Percentiles rank a stretch among this genome's conserved stretches.
Conservation (phyloP, 2,888 invertebrate genomes). For the Elegia similella region DNA sequence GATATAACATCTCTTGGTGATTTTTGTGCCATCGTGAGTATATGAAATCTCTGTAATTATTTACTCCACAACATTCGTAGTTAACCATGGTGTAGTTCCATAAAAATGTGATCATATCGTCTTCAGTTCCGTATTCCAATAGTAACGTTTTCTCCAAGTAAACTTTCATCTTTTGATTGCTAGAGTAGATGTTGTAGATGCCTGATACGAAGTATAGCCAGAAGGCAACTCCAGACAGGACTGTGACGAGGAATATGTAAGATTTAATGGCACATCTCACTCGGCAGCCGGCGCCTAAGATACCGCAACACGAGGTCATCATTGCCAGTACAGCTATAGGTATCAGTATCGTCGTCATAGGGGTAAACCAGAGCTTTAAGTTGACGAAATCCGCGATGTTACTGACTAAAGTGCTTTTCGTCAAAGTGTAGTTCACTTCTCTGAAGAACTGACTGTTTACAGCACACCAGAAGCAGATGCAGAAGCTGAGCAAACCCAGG, state of each 20-base stretch:
- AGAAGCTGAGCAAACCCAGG: conserved; percentile 44
- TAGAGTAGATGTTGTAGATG: conserved; percentile 60
- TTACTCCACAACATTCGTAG: conserved; percentile 64
- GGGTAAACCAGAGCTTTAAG: conserved; percentile 58
- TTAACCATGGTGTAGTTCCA: conserved; percentile 65
- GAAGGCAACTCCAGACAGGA: conserved; percentile 45
- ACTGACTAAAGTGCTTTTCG: conserved; percentile 52
- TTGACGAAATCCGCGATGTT: conserved; percentile 58
- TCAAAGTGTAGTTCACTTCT: conserved; percentile 66
- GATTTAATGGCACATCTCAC: conserved; percentile 65
- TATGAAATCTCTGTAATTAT: conserved; percentile 53
- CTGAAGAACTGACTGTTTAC: conserved; percentile 63
- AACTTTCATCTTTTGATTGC: conserved; percentile 45
- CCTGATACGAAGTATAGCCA: conserved; percentile 64
- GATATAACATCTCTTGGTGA: conserved; percentile 48
- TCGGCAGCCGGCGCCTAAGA: conserved; percentile 65
- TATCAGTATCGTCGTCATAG: conserved; percentile 56
- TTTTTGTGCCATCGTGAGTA: conserved; percentile 52
- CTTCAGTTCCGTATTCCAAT: conserved; percentile 55
- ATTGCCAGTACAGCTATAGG: conserved; percentile 50
- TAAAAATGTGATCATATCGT: conserved; percentile 56
- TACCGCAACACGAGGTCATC: conserved; percentile 67
- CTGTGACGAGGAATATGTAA: conserved; percentile 59
- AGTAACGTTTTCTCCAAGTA: conserved; percentile 46
- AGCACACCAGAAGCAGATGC: conserved; percentile 64